Evolutionary conservation across 2,888 invertebrate genomes (phyloP).

Genomic region (Anodontia alba): DNA sequence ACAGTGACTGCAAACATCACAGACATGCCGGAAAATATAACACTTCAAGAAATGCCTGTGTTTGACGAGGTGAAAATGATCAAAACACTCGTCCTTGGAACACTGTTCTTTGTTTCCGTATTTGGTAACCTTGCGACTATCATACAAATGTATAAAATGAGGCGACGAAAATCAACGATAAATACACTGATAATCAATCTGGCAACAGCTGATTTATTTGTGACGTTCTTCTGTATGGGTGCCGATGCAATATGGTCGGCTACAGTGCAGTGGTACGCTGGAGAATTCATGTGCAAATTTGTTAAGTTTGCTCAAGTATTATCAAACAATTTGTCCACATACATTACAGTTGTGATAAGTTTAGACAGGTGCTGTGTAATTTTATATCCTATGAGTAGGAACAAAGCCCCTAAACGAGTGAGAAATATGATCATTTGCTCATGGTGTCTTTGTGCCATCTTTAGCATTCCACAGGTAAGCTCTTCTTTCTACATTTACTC

Average conservation of each 20-base stretch:
- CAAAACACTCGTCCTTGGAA: conserved; percentile 89
- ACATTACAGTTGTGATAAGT: conserved; percentile 92
- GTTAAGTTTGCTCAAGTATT: conserved; percentile 93
- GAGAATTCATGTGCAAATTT: conserved; percentile 91
- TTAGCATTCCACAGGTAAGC: conserved; percentile 93
- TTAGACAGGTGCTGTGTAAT: conserved; percentile 92
- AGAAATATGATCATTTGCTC: conserved; percentile 87
- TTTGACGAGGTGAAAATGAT: conserved; percentile 88
- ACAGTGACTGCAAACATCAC: neutral
- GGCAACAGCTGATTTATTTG: conserved; percentile 93
- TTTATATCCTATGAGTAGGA: conserved; percentile 88
- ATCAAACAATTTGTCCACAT: conserved; percentile 92
- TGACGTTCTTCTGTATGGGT: conserved; percentile 92
- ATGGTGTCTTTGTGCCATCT: conserved; percentile 90
- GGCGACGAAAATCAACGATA: conserved; percentile 84
- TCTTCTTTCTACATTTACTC: too few species aligned
- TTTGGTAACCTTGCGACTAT: conserved; percentile 92
- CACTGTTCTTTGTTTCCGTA: conserved; percentile 90
- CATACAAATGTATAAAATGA: conserved; percentile 89
- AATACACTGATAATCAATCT: conserved; percentile 92
- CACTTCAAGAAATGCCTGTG: conserved; percentile 86
- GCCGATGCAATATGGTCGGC: conserved; percentile 93
- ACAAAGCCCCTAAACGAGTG: conserved; percentile 88
- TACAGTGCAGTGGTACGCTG: conserved; percentile 92
- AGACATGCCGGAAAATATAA: neutral